A percentile compares a stretch with the other conserved stretches of the same genome.
Conservation (phyloP, 30 jellyfish, hydroid and myxozoan genomes). For the Hydra vulgaris region DNA sequence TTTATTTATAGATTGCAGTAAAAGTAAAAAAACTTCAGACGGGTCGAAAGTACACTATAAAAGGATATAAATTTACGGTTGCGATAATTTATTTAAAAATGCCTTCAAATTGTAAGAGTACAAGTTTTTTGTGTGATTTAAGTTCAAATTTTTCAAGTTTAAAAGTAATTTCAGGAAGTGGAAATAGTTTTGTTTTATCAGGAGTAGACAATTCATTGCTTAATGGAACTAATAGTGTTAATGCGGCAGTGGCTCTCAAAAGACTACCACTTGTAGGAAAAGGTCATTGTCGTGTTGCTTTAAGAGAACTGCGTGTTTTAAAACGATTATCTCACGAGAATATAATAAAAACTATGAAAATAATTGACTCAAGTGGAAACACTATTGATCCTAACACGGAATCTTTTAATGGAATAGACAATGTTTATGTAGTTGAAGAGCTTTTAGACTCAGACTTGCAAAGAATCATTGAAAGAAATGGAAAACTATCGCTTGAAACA, state of each 20-base stretch:
- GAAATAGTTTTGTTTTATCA: slow-evolving; percentile 88
- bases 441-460: slow-evolving; percentile 88
- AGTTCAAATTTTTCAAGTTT: slow-evolving; percentile 67
- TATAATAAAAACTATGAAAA: slow-evolving; percentile 52
- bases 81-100: neutral
- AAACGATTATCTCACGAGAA: slow-evolving; percentile 84
- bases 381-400: slow-evolving; percentile 56
- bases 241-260: slow-evolving; percentile 70
- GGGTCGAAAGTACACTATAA: slow-evolving; percentile 2
- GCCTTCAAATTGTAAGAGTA: slow-evolving; percentile 19
- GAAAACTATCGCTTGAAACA: slow-evolving; percentile 57
- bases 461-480: slow-evolving; percentile 49
- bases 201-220: slow-evolving; percentile 70
- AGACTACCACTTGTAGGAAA: slow-evolving; percentile 75
- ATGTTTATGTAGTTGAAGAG: slow-evolving; percentile 79
- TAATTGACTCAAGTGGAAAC: slow-evolving; percentile 79
- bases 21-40: neutral
- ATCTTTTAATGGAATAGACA: slow-evolving; percentile 51
- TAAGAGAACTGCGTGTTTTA: slow-evolving; percentile 74
- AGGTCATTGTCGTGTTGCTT: slow-evolving; percentile 95
- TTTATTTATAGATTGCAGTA: neutral
- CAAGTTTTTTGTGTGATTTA: slow-evolving; percentile 22
- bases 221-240: slow-evolving; percentile 27
- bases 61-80: neutral
- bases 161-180: slow-evolving; percentile 85